Conservation (phyloP, 2,888 invertebrate species). For the Heteropelma amictum region DNA sequence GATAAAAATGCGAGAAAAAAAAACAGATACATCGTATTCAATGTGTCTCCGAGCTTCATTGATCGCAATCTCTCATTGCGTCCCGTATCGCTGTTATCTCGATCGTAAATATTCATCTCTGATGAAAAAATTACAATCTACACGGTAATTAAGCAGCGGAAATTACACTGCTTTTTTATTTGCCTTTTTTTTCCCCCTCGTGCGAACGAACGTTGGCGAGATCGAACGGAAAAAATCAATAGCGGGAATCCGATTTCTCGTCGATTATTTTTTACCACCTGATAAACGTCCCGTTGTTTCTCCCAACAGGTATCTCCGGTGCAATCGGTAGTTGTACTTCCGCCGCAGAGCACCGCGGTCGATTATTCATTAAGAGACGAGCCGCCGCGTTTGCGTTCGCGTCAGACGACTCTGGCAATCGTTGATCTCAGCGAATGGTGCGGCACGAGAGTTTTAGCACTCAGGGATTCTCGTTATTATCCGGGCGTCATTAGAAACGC, state of each 20-base stretch:
- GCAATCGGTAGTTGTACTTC: slow-evolving; percentile 76
- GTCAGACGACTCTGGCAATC: slow-evolving; percentile 72
- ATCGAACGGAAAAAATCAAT: no score
- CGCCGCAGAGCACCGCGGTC: slow-evolving; percentile 81
- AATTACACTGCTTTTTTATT: no score
- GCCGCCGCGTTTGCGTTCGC: slow-evolving; percentile 72
- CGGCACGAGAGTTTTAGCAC: slow-evolving; percentile 94
- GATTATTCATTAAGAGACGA: slow-evolving; percentile 81
- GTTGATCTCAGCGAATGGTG: slow-evolving; percentile 96
- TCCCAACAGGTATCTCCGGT: slow-evolving; percentile 65
- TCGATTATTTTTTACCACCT: background rate
- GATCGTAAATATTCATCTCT: no score
- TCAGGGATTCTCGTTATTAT: slow-evolving; percentile 88
- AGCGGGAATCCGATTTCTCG: background rate
- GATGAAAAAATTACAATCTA: no score
- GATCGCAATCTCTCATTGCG: no score
- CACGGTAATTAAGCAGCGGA: no score
- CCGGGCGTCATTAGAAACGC: slow-evolving; percentile 93
- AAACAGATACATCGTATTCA: no score
- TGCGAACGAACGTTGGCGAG: no score
- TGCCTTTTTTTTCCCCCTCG: no score
- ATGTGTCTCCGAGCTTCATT: no score
- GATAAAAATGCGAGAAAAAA: no score
- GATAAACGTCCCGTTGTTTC: background rate
- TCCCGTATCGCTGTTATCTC: no score